A percentile compares a stretch with the other conserved stretches of the same genome.
Evolutionary conservation across 1,140 invertebrate species (phyloP).

Genomic region (Drosophila navojoa): DNA sequence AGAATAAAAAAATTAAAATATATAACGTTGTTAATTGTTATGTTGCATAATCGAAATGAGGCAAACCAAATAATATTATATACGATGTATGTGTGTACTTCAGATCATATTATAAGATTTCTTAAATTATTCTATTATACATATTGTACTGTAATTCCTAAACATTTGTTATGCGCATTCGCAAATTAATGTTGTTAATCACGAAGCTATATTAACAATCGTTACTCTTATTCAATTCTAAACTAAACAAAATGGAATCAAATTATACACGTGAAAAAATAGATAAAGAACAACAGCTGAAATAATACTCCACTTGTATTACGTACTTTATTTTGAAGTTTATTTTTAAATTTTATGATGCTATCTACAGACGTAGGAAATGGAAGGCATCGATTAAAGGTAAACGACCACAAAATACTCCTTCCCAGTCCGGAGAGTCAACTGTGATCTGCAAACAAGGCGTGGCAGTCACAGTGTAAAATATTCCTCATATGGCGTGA

Average conservation of each 20-base stretch:
- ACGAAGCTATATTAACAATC: slow-evolving; percentile 47
- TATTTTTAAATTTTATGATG: no score
- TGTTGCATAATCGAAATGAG: slow-evolving; percentile 68
- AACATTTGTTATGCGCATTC: slow-evolving; percentile 66
- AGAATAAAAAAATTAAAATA: slow-evolving; percentile 14
- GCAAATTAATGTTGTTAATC: slow-evolving; percentile 69
- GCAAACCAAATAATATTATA: slow-evolving; percentile 44
- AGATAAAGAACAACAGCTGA: slow-evolving; percentile 7
- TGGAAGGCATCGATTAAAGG: no score
- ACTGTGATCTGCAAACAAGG: no score
- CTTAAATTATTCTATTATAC: slow-evolving; percentile 60
- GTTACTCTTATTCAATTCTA: slow-evolving; percentile 59
- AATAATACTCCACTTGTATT: neutral
- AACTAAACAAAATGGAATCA: slow-evolving; percentile 18
- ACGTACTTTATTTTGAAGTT: neutral
- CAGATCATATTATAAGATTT: slow-evolving; percentile 45
- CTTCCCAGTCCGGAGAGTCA: no score
- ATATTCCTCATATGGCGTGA: no score
- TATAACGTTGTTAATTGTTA: slow-evolving; percentile 68
- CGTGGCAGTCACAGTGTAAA: no score
- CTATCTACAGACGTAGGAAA: neutral
- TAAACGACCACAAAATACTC: no score
- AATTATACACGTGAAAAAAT: slow-evolving; percentile 6
- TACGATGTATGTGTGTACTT: slow-evolving; percentile 31
- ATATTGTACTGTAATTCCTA: slow-evolving; percentile 69